Evolutionary conservation across 2,888 invertebrate genomes (phyloP).

Genomic region (Ceriagrion tenellum): DNA sequence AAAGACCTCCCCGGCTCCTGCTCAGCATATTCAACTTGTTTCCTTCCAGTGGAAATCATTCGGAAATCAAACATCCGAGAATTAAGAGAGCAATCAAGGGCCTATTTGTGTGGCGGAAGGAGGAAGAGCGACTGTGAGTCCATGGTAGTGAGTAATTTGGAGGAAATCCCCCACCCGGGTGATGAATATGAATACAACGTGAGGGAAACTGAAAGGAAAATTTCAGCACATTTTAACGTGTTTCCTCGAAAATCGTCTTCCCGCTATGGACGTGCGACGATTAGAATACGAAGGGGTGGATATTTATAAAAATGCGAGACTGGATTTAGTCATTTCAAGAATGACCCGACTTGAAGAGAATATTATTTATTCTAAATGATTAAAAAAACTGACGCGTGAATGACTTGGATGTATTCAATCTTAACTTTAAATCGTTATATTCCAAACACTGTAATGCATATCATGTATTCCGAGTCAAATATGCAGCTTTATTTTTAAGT

Average conservation of each 20-base stretch:
- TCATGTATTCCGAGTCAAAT: too few species aligned
- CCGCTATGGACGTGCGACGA: background rate
- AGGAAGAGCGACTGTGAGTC: background rate
- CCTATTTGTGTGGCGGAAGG: background rate
- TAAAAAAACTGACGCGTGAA: too few species aligned
- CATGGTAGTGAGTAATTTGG: background rate
- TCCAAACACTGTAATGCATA: too few species aligned
- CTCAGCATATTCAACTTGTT: background rate
- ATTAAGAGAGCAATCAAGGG: background rate
- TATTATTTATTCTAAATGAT: too few species aligned
- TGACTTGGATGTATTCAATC: too few species aligned
- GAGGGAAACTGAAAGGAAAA: background rate
- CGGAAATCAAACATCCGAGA: background rate
- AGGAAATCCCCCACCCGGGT: background rate
- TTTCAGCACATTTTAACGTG: background rate
- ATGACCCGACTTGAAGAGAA: too few species aligned
- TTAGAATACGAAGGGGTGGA: background rate
- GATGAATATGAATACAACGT: background rate
- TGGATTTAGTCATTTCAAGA: too few species aligned
- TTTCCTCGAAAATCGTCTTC: background rate
- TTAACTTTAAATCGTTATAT: too few species aligned
- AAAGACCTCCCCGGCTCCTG: background rate
- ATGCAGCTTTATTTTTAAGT: too few species aligned
- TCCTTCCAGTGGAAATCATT: background rate
- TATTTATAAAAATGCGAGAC: background rate